Evolutionary conservation across 2,113 vertebrate genomes (phyloP), one percentile per base, ranked within the genome.

Genomic region (Tyto alba): DNA sequence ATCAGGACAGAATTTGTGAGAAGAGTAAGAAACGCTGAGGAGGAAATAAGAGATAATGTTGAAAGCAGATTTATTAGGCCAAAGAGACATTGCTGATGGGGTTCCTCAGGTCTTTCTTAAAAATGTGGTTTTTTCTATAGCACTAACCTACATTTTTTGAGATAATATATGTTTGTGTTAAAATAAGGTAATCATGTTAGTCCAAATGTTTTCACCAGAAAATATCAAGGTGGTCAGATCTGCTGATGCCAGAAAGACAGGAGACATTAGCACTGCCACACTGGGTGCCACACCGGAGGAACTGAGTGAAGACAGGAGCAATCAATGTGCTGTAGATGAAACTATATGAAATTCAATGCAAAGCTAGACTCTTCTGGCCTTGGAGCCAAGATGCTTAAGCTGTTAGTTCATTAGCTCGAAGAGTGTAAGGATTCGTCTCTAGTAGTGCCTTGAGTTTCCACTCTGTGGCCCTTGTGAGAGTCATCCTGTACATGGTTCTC

Each of bases 401-500:
- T 88, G 20, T 76, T 88, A 56, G 29, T 82, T 90, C 53, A 88
- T 83, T 34, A 53, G 19, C 57, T 81, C 6, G 1, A 71, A 78
- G 11, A 87, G 14, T 64, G 21, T 62, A 72, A 50, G 45, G 60
- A 59, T 81, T 87, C 91, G 20, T 57, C n/a, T 83, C 2, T 41
- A 40, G 36, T 68, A 16, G 11, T 69, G 52, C 48, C 47, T 81
- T 74, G 41, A 63, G 8, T 72, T 95, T 87, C n/a, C 27, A 36
- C 22, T 71, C 0, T 2, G 4, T 74, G 26, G 9, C 57, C 57
- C 26, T 36, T 62, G 7, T 47, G 64, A 66, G 23, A 90, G 16
- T 59, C 59, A 59, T 48, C 53, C 12, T 0, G 1, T 59, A 1
- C 9, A 2, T 6, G 0, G 7, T 78, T 74, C 21, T 89, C 11